Conservation (phyloP, 2,113 vertebrate genomes). For the Malurus elegans region DNA sequence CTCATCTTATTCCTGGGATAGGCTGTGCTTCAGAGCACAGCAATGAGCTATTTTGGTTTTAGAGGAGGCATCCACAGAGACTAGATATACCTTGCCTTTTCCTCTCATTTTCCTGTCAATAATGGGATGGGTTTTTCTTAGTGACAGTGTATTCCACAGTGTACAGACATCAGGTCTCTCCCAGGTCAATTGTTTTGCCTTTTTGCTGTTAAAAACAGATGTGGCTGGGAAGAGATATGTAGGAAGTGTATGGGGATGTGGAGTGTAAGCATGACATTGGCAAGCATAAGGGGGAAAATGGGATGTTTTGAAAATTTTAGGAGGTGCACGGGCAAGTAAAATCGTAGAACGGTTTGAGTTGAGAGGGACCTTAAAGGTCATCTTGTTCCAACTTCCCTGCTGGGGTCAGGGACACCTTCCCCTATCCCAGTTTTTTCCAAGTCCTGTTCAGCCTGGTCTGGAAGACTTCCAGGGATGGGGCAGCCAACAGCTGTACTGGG, state of each 20-base stretch:
- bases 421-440: neutral
- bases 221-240: neutral
- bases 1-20: neutral
- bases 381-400: neutral
- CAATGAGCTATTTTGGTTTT: neutral
- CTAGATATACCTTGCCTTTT: neutral
- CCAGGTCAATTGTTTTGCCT: neutral
- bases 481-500: neutral
- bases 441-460: neutral
- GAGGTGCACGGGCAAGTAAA: neutral
- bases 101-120: neutral
- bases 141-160: neutral
- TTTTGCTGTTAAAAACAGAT: neutral
- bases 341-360: neutral
- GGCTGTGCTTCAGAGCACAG: neutral
- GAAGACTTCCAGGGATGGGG: neutral
- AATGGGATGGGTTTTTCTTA: fast-evolving
- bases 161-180: neutral
- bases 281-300: neutral
- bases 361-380: neutral
- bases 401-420: neutral
- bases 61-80: neutral
- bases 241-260: neutral
- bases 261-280: neutral
- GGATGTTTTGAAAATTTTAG: neutral